A percentile compares a stretch with the other conserved stretches of the same genome.
phyloP scores from a whole-genome alignment of 2,888 invertebrate genomes.

The Acholoe squamosa region DNA sequence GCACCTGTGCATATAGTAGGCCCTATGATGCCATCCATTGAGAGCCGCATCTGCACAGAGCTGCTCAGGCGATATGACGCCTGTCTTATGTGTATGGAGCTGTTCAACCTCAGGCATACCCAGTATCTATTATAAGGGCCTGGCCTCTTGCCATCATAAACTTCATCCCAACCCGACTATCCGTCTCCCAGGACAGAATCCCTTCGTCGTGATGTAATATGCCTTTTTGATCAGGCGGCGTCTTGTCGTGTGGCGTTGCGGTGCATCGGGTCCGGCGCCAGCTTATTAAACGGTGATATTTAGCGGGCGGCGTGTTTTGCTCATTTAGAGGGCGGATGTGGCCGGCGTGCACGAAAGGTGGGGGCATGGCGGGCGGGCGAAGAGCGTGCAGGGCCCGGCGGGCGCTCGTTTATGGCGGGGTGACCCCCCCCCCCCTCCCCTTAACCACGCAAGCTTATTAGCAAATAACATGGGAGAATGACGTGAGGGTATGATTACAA shows the following conservation, averaged over 20 bases:
- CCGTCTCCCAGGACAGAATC: neutral
- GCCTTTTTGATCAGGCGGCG: neutral
- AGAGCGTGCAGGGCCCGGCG: constrained; percentile 5
- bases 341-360: constrained; percentile 32
- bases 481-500: constrained; percentile 57
- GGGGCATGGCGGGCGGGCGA: neutral
- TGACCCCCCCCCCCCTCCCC: neutral
- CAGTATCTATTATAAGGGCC: no score
- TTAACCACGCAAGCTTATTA: constrained; percentile 59
- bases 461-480: constrained; percentile 51
- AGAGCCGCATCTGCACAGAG: no score
- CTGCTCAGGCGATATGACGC: no score
- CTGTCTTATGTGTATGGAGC: no score
- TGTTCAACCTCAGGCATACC: no score
- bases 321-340: constrained; percentile 53
- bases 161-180: neutral
- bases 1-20: no score
- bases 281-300: constrained; percentile 57
- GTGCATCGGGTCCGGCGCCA: constrained; percentile 22
- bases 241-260: constrained; percentile 1
- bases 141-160: neutral
- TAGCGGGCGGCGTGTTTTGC: constrained; percentile 59
- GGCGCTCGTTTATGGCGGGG: constrained; percentile 39
- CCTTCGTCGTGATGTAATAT: constrained; percentile 48
- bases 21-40: no score